Evolutionary conservation across 2,797 vertebrate genomes (phyloP).

Genomic region (Sylvia borin): DNA sequence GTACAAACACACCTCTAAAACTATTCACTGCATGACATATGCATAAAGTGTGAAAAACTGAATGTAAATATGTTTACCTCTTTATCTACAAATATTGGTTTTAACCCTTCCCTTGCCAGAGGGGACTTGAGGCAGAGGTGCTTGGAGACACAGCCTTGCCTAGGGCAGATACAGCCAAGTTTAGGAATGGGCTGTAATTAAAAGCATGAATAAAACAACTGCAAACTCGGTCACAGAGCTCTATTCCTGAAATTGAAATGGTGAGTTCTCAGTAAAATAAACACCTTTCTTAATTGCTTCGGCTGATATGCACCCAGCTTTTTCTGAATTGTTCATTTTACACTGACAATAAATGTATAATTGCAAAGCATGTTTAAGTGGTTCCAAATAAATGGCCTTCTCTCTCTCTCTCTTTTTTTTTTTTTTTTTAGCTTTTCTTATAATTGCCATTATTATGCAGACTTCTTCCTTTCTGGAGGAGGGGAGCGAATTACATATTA

Average conservation of each 20-base stretch:
- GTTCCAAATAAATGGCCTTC: not conserved
- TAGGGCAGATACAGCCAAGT: not conserved
- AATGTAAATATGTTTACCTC: slow-evolving; percentile 87
- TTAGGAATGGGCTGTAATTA: not conserved
- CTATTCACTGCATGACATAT: slow-evolving; percentile 85
- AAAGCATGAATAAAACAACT: slow-evolving; percentile 31
- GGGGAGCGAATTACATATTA: not conserved
- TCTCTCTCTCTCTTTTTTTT: not conserved
- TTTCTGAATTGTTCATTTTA: not conserved
- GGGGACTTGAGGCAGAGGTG: not conserved
- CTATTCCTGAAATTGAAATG: slow-evolving; percentile 14
- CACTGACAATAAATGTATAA: not conserved
- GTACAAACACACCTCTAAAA: slow-evolving; percentile 86
- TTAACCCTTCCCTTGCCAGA: slow-evolving; percentile 71
- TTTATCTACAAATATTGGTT: slow-evolving; percentile 82
- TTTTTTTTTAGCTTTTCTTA: not conserved
- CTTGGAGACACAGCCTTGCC: not conserved
- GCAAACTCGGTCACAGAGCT: not conserved
- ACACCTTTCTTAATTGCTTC: slow-evolving; percentile 44
- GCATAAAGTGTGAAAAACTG: slow-evolving; percentile 85
- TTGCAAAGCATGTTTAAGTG: not conserved
- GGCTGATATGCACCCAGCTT: not conserved
- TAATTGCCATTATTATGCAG: slow-evolving; percentile 14
- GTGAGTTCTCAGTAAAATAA: slow-evolving; percentile 41
- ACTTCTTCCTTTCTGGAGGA: not conserved